Evolutionary conservation across 2,888 invertebrate genomes (phyloP), one percentile per base, ranked within the genome.

Genomic region (Neoascia interrupta): DNA sequence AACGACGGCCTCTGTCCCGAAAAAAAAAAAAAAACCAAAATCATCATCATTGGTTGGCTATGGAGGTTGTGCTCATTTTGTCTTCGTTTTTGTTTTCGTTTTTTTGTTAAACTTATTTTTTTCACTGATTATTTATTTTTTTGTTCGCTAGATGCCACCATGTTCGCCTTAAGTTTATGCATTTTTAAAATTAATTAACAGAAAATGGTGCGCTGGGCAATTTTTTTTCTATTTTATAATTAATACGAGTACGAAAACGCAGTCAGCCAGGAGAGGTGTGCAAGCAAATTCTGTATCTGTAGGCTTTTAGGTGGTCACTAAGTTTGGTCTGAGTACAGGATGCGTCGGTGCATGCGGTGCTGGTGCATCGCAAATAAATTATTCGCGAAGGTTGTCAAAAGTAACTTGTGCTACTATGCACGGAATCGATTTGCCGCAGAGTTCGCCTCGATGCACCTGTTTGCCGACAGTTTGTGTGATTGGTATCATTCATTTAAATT

Each of bases 161-260:
- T 70, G 56, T 49, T 63, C 56, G 58, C 70, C 63, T 76, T 70
- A 53, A 76, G 76, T 76, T 76, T 70, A 76, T 76, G 70, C 76
- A 76, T 76, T 76, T 76, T 76, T 76, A 76, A 76, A 76, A 70
- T 76, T 76, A 76, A 76, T 76, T 76, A 76, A 70, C 75, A 70
- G 70, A 63, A 70, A 70, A 47, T 64, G 53, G 45, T 64, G 51
- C 15, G 39, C 70, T 58, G 47, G 36, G 31, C 26, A 26, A 58
- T 63, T 56, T 56, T 56, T 43, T 18, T 31, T 56, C 58, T 39
- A 60, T 56, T 51, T 36, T 64, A 76, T 70, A 70, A 70, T 70
- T 64, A 70, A 64, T 47, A 70, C 47, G 31, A 31, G 8, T n/a
- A 26, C 26, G 26, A 26, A 23, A 66, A 60, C 31, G 21, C 63